phyloP scores from a whole-genome alignment of 37 sponge, comb jelly and placozoan genomes.

The Trichoplax adhaerens region DNA sequence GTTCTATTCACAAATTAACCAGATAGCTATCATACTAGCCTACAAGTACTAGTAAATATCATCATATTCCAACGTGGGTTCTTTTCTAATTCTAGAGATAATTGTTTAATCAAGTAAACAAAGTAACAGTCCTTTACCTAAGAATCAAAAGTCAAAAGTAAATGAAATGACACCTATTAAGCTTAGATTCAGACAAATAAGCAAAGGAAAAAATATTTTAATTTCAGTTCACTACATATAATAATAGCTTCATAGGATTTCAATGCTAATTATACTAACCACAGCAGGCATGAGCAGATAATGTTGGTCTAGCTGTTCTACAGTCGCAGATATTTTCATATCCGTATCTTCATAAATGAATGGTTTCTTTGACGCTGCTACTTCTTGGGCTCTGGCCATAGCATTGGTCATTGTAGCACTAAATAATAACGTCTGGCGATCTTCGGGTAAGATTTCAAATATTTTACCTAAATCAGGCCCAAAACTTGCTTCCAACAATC shows the following conservation, averaged over 20 bases:
- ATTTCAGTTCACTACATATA: no score
- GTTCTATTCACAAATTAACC: not conserved
- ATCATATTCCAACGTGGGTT: conserved; percentile 15
- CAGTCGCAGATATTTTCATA: conserved; percentile 27
- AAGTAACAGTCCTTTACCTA: conserved; percentile 78
- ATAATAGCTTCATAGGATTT: no score
- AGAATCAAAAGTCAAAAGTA: not conserved
- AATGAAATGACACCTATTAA: not conserved
- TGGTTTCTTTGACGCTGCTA: not conserved
- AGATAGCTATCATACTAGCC: conserved; percentile 13
- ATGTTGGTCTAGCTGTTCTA: conserved; percentile 56
- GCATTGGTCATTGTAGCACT: conserved; percentile 87
- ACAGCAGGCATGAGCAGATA: conserved; percentile 71
- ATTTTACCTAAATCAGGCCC: conserved; percentile 57
- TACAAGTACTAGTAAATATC: conserved; percentile 75
- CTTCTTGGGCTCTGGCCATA: conserved; percentile 3
- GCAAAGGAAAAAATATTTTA: not conserved
- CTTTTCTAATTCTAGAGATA: conserved; percentile 36
- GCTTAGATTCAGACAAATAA: not conserved
- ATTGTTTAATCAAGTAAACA: conserved; percentile 27
- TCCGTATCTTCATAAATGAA: not conserved
- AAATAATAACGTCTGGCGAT: conserved; percentile 92
- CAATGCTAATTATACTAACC: conserved; percentile 9
- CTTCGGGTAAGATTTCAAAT: conserved; percentile 50
- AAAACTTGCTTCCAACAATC: conserved; percentile 68